Evolutionary conservation across 92 coral and sea anemone genomes (phyloP).

Genomic region (Epizoanthus rinbou): DNA sequence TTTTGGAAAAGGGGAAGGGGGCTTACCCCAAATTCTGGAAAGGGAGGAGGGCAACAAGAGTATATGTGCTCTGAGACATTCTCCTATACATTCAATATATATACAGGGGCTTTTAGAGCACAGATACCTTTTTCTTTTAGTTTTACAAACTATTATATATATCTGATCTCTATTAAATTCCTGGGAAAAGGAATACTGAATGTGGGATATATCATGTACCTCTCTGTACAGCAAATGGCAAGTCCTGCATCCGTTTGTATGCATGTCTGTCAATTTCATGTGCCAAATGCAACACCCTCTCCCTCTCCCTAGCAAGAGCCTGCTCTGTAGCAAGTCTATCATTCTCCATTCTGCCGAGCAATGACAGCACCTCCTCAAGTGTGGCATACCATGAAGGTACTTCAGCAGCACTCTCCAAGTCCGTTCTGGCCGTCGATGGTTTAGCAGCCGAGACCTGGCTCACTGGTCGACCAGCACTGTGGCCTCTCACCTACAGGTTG

Average conservation of each 20-base stretch:
- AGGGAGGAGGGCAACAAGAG: no score
- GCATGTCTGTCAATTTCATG: slow-evolving; percentile 86
- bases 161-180: no score
- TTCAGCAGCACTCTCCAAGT: slow-evolving; percentile 40
- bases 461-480: slow-evolving; percentile 63
- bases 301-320: slow-evolving; percentile 71
- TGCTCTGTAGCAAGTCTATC: slow-evolving; percentile 83
- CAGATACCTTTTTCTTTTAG: no score
- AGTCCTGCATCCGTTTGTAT: slow-evolving; percentile 80
- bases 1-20: no score
- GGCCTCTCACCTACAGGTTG: slow-evolving; percentile 59
- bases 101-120: no score
- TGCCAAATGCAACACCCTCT: slow-evolving; percentile 69
- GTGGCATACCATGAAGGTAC: slow-evolving; percentile 65
- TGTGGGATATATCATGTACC: slow-evolving; percentile 46
- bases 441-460: slow-evolving; percentile 56
- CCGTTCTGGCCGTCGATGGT: slow-evolving; percentile 42
- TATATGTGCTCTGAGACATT: no score
- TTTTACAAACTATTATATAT: no score
- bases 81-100: no score
- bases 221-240: slow-evolving; percentile 92
- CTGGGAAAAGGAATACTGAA: no score
- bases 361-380: slow-evolving; percentile 79
- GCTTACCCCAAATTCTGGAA: no score
- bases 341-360: slow-evolving; percentile 85